Evolutionary conservation across 2,797 vertebrate species (phyloP).

Genomic region (Rhynchotus rufescens): DNA sequence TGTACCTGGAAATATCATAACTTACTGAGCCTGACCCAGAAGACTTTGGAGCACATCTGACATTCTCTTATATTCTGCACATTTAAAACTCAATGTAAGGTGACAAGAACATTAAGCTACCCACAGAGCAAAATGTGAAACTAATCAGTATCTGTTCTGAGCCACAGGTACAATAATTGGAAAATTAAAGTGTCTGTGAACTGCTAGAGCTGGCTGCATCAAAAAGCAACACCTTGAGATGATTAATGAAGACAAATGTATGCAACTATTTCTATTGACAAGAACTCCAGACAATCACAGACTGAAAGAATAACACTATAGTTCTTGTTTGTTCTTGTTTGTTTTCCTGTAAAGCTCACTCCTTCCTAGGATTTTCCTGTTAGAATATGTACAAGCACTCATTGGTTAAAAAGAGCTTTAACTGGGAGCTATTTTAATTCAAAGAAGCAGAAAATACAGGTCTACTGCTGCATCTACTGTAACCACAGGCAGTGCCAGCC

Average conservation of each 20-base stretch:
- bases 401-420: neutral
- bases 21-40: slow-evolving; percentile 24
- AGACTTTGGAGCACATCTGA: slow-evolving; percentile 61
- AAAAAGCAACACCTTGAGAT: slow-evolving; percentile 74
- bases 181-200: slow-evolving; percentile 77
- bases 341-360: neutral
- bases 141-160: slow-evolving; percentile 84
- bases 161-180: slow-evolving; percentile 78
- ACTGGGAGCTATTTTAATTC: neutral
- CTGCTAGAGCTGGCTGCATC: slow-evolving; percentile 69
- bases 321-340: slow-evolving; percentile 11
- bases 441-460: neutral
- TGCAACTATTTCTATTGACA: slow-evolving; percentile 67
- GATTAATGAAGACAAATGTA: slow-evolving; percentile 85
- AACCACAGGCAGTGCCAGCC: neutral
- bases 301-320: slow-evolving; percentile 12
- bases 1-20: slow-evolving; percentile 35
- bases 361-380: neutral
- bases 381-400: neutral
- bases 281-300: slow-evolving; percentile 26
- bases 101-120: slow-evolving; percentile 84
- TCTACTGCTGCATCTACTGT: neutral
- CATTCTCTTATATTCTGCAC: slow-evolving; percentile 47
- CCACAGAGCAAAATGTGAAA: slow-evolving; percentile 81
- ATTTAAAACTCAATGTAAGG: slow-evolving; percentile 81